Conservation (phyloP, 2,888 invertebrate species). For the Latrodectus elegans region DNA sequence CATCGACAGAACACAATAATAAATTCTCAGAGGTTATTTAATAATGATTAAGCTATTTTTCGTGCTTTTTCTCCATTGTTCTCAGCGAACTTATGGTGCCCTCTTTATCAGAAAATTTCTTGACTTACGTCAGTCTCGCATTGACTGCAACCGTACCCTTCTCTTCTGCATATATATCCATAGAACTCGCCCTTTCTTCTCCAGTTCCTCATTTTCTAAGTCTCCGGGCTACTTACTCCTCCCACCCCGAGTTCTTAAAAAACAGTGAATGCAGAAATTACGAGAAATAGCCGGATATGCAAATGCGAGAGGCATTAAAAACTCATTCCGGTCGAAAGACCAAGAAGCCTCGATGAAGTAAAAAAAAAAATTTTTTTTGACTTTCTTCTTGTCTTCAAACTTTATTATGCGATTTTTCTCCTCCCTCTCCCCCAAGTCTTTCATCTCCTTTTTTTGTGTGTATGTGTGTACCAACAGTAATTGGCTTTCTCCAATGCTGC, state of each 20-base stretch:
- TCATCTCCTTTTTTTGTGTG: background rate
- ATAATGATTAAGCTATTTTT: too few relatives aligned
- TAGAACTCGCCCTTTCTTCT: slow-evolving; percentile 5
- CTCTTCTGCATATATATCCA: slow-evolving; percentile 4
- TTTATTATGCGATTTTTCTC: slow-evolving; percentile 4
- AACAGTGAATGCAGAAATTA: slow-evolving; percentile 54
- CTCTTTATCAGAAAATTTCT: too few relatives aligned
- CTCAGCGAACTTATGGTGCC: too few relatives aligned
- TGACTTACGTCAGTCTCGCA: too few relatives aligned
- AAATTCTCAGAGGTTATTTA: too few relatives aligned
- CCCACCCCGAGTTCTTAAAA: slow-evolving; percentile 13
- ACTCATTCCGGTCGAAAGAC: slow-evolving; percentile 53
- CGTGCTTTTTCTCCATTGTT: too few relatives aligned
- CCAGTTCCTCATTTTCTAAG: slow-evolving; percentile 29
- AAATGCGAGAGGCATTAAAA: slow-evolving; percentile 65
- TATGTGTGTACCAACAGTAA: slow-evolving; percentile 28
- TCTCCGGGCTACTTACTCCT: slow-evolving; percentile 41
- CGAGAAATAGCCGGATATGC: slow-evolving; percentile 55
- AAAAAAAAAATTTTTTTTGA: background rate
- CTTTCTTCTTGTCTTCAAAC: slow-evolving; percentile 2
- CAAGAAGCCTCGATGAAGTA: background rate
- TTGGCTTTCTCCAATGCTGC: slow-evolving; percentile 51
- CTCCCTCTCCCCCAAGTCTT: background rate
- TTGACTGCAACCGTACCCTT: too few relatives aligned
- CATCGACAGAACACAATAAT: too few relatives aligned